Base-by-base conservation (phyloP, 2,113 vertebrate genomes). In the Corydoras sp. region DNA sequence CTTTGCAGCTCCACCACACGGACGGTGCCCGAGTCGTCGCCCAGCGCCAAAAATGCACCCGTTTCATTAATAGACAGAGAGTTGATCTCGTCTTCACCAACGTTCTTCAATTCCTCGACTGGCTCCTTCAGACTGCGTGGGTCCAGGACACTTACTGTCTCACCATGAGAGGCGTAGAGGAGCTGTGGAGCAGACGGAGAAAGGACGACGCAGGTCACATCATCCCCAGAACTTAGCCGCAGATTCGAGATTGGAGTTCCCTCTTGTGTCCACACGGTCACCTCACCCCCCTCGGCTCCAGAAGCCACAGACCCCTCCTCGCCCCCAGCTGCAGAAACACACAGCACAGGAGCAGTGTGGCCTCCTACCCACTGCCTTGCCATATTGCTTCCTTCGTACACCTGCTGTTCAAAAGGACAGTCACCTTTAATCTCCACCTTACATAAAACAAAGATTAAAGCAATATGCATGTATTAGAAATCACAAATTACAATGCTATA, bases 51-150 rank as follows among this genome's bases (percentile, higher is more conserved):
- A 58, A 86, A 69, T 5, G 54, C 78, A 62, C 92, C 92, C 0
- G 83, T 83, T 68, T 96, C 92, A 2, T 91, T 95, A 65, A 97
- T 10, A 0, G 93, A 86, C 49, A 99, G 85, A 58, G 87, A 91
- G 63, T 98, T 98, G 76, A 99, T 94, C 88, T 99, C 96, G 65
- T 99, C 96, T 76, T 96, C 91, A 0, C 92, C 96, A 1, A 90
- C 81, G 0, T 79, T 77, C 4, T 68, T 85, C 79, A 95, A 90
- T 69, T 81, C 32, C 18, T 90, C 86, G 30, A 89, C 1, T 0
- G 88, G 80, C 56, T 76, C 82, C 74, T 90, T 92, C 3, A 95
- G 88, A 64, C 81, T 87, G 2, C 95, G 85, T 2, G 87, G 83
- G 71, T 99, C 96, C 43, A 98, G 77, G 4, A 91, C 10, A 11